These are phyloP conservation scores for Agrypnus murinus DNA, from an alignment of 2,888 invertebrate genomes.

Conservation along the genomic window DNA sequence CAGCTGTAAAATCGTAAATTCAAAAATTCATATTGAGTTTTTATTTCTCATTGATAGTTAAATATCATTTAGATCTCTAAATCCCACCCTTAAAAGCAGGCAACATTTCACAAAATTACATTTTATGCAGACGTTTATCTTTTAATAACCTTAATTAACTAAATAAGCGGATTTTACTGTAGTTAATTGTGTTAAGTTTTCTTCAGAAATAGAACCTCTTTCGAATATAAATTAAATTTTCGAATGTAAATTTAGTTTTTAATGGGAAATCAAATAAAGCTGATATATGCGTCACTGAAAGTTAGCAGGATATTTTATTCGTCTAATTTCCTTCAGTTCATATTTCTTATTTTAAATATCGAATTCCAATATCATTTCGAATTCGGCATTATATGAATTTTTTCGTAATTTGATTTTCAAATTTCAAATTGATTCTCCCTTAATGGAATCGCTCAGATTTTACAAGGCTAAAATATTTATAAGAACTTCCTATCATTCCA, in stretches of 20 bases:
- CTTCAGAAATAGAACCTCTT: constrained; percentile 1
- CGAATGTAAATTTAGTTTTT: constrained; percentile 16
- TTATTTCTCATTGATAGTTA: no score
- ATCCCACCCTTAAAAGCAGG: no score
- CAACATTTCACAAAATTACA: constrained; percentile 1
- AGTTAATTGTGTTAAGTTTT: constrained; percentile 27
- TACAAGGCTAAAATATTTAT: no score
- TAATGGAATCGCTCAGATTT: no score
- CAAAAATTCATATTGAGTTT: no score
- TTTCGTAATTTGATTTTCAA: not conserved
- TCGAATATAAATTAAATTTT: constrained; percentile 16
- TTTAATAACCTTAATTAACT: constrained; percentile 32
- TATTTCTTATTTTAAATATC: constrained; percentile 4
- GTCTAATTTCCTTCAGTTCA: constrained; percentile 15
- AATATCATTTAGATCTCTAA: no score
- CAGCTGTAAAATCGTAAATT: no score
- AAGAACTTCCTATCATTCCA: no score
- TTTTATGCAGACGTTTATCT: constrained; percentile 14
- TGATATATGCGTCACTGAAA: constrained; percentile 10
- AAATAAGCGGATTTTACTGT: constrained; percentile 21
- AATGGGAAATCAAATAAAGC: constrained; percentile 15
- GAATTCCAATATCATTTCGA: not conserved
- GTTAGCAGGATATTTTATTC: not conserved
- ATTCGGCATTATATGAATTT: not conserved
- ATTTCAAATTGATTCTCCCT: not conserved